phyloP scores from a whole-genome alignment of 2,888 invertebrate genomes.

The Brachynemurus nebulosus region DNA sequence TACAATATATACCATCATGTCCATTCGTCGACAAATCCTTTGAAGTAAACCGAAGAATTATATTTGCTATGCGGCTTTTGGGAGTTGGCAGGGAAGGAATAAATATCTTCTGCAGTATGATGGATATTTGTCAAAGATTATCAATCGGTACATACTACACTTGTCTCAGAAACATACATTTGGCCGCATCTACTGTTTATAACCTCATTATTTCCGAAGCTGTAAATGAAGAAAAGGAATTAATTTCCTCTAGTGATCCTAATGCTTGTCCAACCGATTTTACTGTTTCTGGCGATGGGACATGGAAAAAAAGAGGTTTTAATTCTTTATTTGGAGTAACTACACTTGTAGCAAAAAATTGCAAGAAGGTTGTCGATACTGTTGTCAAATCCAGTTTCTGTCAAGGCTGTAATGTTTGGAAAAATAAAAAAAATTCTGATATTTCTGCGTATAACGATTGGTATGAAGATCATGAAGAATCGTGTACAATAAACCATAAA shows the following conservation, averaged over 20 bases:
- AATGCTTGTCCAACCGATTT: conserved; percentile 4
- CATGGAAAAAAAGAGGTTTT: conserved; percentile 13
- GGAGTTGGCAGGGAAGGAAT: conserved; percentile 17
- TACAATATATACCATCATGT: conserved; percentile 12
- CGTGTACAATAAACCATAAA: conserved; percentile 16
- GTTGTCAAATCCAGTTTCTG: conserved; percentile 9
- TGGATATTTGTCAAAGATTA: background rate
- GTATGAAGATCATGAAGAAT: conserved; percentile 11
- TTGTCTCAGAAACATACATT: background rate
- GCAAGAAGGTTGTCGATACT: conserved; percentile 10
- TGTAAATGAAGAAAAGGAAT: background rate
- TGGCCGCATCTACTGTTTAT: background rate
- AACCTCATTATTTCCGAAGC: background rate
- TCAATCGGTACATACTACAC: background rate
- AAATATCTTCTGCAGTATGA: conserved; percentile 18
- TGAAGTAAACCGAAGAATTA: conserved; percentile 19
- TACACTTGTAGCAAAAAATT: conserved; percentile 11
- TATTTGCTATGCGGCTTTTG: conserved; percentile 19
- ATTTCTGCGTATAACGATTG: conserved; percentile 11
- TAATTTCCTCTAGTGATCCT: conserved; percentile 6
- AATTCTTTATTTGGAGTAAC: conserved; percentile 9
- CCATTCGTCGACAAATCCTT: conserved; percentile 14
- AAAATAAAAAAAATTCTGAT: conserved; percentile 5
- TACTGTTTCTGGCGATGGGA: conserved; percentile 13
- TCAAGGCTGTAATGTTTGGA: conserved; percentile 7